Evolutionary conservation across 2,113 vertebrate species (phyloP), one percentile per base, ranked within the genome.

Genomic region (Pollachius pollachius): DNA sequence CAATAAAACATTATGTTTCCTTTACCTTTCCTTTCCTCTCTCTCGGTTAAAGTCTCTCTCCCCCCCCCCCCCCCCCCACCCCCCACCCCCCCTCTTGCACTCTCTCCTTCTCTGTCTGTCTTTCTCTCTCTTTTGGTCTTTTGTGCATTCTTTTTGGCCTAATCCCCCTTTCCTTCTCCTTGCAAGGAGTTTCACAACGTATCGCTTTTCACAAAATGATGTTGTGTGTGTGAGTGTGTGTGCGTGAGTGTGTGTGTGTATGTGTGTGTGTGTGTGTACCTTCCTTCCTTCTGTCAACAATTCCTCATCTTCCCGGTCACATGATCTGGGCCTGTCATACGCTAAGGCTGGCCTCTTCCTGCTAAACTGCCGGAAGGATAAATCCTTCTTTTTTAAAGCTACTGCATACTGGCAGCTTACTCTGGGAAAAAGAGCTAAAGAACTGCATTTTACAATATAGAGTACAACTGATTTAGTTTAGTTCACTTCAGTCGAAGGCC

Each of bases 191-290:
- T 91, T 91, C 85, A 79, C 74, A 79, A 89, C 79, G 80, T 88
- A 89, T 91, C 83, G 61, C 82, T 71, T 92, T 90, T 86, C 90
- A 84, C 65, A 34, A 70, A 75, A 81, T 18, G 67, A 48, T 58
- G 19, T 27, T 11, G 27, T 64, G 23, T 16, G 30, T 18, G 23
- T 64, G 63, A 37, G 18, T 58, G 59, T 74, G 65, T 58, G 41
- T 13, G 41, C 72, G 61, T 77, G 73, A 79, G 64, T 16, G 12
- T 78, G 76, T 77, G 74, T 82, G 74, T 16, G 52, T 21, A 74
- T 77, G 74, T 82, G 74, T 16, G 54, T 21, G 30, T 18, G 27
- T 48, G 30, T n/a, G 18, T 34, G 59, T 15, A 34, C 13, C 12
- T 62, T 15, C 18, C 9, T 61, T 52, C 60, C 72, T 64, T 84